Base-by-base conservation (phyloP, 1,140 invertebrate genomes). In the Anthonomus grandis region DNA sequence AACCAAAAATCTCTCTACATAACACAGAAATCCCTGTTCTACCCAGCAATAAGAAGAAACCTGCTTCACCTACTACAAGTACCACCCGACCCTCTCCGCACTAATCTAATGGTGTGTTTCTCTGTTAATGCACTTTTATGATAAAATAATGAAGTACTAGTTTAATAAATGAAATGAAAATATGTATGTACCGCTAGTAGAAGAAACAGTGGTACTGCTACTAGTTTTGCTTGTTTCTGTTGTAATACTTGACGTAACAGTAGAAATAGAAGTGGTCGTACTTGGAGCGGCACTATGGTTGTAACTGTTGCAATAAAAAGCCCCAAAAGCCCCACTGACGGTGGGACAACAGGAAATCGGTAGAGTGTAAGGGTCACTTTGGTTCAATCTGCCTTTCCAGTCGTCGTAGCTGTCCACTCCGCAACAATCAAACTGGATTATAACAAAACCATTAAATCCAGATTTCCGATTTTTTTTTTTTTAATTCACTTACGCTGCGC, bases 351-450 rank as follows among this genome's bases (percentile, higher is more conserved):
- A 90, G 21, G 80, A 81, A 0, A 82, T 49, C 0, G 87, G 87
- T 4, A 87, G 58, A n/a, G 2, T 13, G 18, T 21, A 50, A 22
- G 17, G n/a, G 10, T 38, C 9, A 12, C 8, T 37, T 0, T 71
- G 63, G 0, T 51, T 21, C 19, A 27, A 31, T 21, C 62, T 22
- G 60, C 62, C 55, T 21, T 63, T 27, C 89, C 89, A 91, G 54
- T 91, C 85, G 0, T 63, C 68, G 8, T 74, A 73, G 15, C 74
- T 75, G 0, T 63, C 51, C 0, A 84, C 79, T 0, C 89, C 89
- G 63, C 89, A 92, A 68, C 89, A 92, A 2, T 78, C 21, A 48
- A 90, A 86, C 83, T 91, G 44, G 69, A n/a, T n/a, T n/a, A n/a
- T n/a, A 18, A 75, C 36, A 46, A 48, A n/a, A n/a, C n/a, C n/a